phyloP scores from a whole-genome alignment of 2,888 invertebrate species.

The Anthrax anthrax region DNA sequence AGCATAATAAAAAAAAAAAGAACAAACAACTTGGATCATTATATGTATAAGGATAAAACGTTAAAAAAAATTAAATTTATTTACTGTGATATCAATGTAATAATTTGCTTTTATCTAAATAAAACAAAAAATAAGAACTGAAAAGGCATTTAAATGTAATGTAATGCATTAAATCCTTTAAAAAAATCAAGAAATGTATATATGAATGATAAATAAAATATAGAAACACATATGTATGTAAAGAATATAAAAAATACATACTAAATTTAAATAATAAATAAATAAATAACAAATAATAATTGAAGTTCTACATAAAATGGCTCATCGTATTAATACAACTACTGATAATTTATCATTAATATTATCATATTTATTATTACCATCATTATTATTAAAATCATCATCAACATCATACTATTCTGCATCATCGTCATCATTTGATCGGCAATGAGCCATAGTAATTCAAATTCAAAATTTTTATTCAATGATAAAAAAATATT shows the following conservation, averaged over 20 bases:
- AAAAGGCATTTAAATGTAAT: too few species aligned
- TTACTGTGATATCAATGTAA: too few species aligned
- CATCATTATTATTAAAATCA: background rate
- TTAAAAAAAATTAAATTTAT: too few species aligned
- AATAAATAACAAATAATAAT: background rate
- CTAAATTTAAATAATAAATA: background rate
- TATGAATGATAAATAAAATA: background rate
- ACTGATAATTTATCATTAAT: background rate
- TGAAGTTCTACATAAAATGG: background rate
- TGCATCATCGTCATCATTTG: background rate
- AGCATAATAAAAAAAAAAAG: too few species aligned
- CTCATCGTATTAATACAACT: background rate
- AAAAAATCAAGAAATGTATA: too few species aligned
- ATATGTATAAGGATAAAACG: too few species aligned
- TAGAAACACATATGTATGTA: background rate
- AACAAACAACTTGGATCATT: too few species aligned
- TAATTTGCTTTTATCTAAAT: too few species aligned
- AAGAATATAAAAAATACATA: background rate
- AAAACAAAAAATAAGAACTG: too few species aligned
- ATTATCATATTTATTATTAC: too few species aligned
- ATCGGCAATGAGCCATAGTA: conserved; percentile 8
- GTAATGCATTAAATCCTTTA: too few species aligned
- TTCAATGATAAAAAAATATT: conserved; percentile 2
- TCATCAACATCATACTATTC: background rate
- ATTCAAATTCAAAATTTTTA: conserved; percentile 6